Percentiles rank a stretch among this genome's conserved stretches.
Evolutionary conservation across 2,797 vertebrate genomes (phyloP).

Genomic region (Novumbra hubbsi): DNA sequence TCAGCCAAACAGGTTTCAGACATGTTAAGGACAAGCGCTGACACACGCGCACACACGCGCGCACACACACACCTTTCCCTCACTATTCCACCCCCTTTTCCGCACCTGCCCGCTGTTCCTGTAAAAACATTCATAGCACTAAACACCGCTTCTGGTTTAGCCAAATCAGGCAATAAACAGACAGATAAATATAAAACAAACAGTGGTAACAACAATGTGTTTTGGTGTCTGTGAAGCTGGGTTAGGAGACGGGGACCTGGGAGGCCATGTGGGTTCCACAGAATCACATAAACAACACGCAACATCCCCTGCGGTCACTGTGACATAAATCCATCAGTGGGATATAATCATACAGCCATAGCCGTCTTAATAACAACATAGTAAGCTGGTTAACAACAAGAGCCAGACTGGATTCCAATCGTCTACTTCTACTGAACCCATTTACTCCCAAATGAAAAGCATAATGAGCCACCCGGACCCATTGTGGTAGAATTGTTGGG

Average conservation of each 20-base stretch:
- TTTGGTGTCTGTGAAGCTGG: not conserved
- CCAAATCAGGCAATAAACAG: not conserved
- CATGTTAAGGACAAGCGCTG: constrained; percentile 40
- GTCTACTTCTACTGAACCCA: not conserved
- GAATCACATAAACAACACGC: not conserved
- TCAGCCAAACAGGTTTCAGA: constrained; percentile 18
- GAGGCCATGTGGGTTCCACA: not conserved
- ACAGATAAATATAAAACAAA: constrained; percentile 10
- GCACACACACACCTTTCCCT: no score
- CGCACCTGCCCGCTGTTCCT: not conserved
- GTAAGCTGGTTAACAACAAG: constrained; percentile 6
- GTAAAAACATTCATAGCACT: not conserved
- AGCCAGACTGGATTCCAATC: not conserved
- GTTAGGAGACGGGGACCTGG: not conserved
- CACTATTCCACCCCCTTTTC: not conserved
- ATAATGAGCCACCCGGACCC: not conserved
- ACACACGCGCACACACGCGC: constrained; percentile 1
- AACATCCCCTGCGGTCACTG: not conserved
- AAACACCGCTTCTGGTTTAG: not conserved
- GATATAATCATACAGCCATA: not conserved
- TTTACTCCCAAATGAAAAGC: not conserved
- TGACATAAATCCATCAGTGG: not conserved
- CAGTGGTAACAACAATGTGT: not conserved
- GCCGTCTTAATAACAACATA: not conserved
- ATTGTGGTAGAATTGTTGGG: not conserved